These are phyloP conservation scores for Pseudomyrmex flavicornis DNA, from an alignment of 1,140 invertebrate species.

Conservation along the genomic window DNA sequence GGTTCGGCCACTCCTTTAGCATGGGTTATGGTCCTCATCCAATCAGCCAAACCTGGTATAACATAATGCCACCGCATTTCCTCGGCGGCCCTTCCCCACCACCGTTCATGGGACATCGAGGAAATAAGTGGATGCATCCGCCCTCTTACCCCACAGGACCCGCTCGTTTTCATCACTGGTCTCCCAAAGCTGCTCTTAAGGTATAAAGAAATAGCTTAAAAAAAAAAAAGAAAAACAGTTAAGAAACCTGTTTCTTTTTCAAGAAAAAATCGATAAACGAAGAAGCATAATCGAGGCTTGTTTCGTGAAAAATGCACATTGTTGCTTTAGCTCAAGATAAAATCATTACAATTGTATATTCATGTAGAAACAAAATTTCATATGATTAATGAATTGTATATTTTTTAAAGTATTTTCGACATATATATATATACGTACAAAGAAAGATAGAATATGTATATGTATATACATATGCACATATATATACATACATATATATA, in stretches of 20 bases:
- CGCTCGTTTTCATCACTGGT: constrained; percentile 82
- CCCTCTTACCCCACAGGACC: constrained; percentile 79
- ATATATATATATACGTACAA: not conserved
- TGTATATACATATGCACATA: not conserved
- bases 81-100: constrained; percentile 81
- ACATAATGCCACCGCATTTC: constrained; percentile 81
- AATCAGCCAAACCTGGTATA: constrained; percentile 82
- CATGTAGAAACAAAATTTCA: not conserved
- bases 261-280: constrained; percentile 12
- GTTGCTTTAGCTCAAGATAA: constrained; percentile 5
- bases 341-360: not conserved
- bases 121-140: constrained; percentile 81
- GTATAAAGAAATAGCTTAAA: constrained; percentile 76
- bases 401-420: not conserved
- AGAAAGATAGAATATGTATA: not conserved
- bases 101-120: constrained; percentile 78
- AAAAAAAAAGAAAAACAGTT: constrained; percentile 51
- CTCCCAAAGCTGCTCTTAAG: constrained; percentile 83
- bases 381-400: too few species aligned
- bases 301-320: constrained; percentile 41
- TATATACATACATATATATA: not conserved
- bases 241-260: constrained; percentile 75
- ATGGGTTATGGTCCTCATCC: constrained; percentile 80
- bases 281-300: constrained; percentile 52
- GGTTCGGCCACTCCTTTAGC: constrained; percentile 80